Base-by-base conservation (phyloP, 2,888 invertebrate genomes). In the Amphipoea lucens region DNA sequence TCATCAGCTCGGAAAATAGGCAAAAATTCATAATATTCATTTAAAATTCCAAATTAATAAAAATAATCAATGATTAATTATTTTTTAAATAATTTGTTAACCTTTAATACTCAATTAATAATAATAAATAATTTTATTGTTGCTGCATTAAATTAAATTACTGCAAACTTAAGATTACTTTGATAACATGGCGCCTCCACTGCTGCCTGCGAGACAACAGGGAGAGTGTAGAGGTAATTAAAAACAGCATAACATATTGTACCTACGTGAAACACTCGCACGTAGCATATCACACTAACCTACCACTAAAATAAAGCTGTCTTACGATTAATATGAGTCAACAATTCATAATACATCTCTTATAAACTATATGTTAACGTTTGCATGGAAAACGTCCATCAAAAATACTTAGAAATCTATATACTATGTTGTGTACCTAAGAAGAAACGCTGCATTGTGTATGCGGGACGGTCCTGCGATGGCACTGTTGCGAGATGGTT, bases 401-500 rank as follows among this genome's bases (percentile, higher is more conserved):
- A 89, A 86, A 86, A 86, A 86, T 87, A 87, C 86, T 90, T 90
- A 87, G 62, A 85, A 67, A 87, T 82, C 77, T 86, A 88, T 85
- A 74, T 72, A 79, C 79, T 88, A 82, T 81, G 83, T 75, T 86
- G 83, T 86, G 84, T 87, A 89, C 85, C 78, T 85, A 90, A 74
- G 63, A 87, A 87, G 88, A 89, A 91, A 89, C 84, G 86, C 76
- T 87, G 88, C 89, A 79, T 88, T 89, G 89, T 90, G 90, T 89
- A 90, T 90, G 90, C 91, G 90, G 88, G 88, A 87, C 82, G 83
- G 79, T 85, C 82, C 81, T 86, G 69, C 65, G 90, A 93, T 94
- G 94, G 94, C 94, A 95, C 92, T 91, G 84, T 74, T 78, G 78
- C 79, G 69, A 83, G 84, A 82, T 79, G 67, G 75, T 74, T 76